These are phyloP conservation scores for Sciaenops ocellatus DNA, from an alignment of 2,797 vertebrate genomes.

Conservation along the genomic window DNA sequence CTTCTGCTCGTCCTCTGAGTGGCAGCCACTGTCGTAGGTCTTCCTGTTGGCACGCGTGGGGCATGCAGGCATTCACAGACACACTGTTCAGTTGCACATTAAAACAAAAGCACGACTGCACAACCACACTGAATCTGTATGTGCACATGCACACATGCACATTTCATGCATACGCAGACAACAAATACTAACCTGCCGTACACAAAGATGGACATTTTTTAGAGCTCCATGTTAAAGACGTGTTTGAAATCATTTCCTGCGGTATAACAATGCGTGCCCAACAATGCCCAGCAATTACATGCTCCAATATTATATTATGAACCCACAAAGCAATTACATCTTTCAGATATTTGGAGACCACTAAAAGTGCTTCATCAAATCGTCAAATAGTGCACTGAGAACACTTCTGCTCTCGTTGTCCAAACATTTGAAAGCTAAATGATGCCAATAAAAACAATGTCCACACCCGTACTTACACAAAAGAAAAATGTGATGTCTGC, in stretches of 20 bases:
- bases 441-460: constrained; percentile 1
- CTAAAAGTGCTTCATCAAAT: background rate
- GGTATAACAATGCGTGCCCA: background rate
- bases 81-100: constrained; percentile 51
- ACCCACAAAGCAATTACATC: constrained; percentile 13
- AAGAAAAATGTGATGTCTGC: background rate
- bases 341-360: constrained; percentile 50
- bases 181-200: constrained; percentile 18
- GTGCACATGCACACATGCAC: constrained; percentile 41
- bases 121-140: constrained; percentile 17
- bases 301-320: constrained; percentile 11
- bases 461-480: background rate
- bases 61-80: constrained; percentile 72
- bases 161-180: constrained; percentile 56
- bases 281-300: constrained; percentile 5
- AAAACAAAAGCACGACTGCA: constrained; percentile 37
- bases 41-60: constrained; percentile 72
- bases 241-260: background rate
- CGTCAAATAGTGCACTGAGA: background rate
- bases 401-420: background rate
- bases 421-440: constrained; percentile 50
- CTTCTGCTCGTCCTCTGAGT: constrained; percentile 76
- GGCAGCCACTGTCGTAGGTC: constrained; percentile 63
- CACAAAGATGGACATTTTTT: background rate
- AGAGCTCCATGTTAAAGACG: constrained; percentile 7